A percentile compares a stretch with the other conserved stretches of the same genome.
phyloP scores from a whole-genome alignment of 1,140 invertebrate species.

The Lethrus apterus region DNA sequence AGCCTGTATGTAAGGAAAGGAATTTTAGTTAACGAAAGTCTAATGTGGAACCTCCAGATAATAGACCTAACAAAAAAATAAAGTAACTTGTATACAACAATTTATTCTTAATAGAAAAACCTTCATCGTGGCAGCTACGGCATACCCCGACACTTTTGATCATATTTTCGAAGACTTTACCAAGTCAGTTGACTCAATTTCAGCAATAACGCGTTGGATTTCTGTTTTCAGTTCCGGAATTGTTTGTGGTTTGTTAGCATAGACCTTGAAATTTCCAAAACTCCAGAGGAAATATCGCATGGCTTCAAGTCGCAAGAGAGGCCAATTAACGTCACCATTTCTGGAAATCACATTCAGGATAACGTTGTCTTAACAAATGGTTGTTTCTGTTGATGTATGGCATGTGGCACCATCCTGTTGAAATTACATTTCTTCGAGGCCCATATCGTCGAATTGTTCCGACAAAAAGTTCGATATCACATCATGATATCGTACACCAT shows the following conservation, averaged over 20 bases:
- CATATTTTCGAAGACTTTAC: not conserved
- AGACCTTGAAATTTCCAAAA: conserved; percentile 1
- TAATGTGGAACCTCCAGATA: no score
- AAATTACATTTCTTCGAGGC: no score
- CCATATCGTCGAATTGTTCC: no score
- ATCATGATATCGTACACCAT: not conserved
- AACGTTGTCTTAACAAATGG: no score
- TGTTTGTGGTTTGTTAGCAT: conserved; percentile 4
- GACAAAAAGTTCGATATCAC: no score
- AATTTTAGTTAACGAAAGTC: no score
- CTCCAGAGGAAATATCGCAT: not conserved
- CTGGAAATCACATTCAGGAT: no score
- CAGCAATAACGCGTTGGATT: conserved; percentile 2
- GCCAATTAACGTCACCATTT: not conserved
- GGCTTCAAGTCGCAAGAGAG: not conserved
- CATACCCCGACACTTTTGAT: not conserved
- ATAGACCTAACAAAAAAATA: no score
- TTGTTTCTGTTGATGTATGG: not conserved
- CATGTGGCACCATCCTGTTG: not conserved
- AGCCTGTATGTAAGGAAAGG: no score
- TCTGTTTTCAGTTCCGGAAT: conserved; percentile 2
- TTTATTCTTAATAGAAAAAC: no score
- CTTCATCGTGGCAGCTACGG: no score
- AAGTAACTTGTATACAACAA: no score
- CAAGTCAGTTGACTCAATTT: not conserved